phyloP scores from a whole-genome alignment of 2,888 invertebrate species.

The Lottia scabra region DNA sequence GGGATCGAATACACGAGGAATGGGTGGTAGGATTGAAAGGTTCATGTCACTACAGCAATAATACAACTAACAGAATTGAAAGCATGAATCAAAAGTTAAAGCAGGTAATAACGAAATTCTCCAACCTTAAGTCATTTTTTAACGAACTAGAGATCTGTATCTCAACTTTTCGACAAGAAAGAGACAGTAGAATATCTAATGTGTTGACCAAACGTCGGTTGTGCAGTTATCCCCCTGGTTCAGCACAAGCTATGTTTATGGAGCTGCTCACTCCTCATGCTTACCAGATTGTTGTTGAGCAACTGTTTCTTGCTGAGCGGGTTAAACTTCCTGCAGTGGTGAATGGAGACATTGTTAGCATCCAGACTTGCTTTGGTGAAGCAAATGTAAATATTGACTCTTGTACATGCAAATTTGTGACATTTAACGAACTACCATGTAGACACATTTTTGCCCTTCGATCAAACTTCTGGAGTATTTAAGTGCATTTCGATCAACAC shows the following conservation, averaged over 20 bases:
- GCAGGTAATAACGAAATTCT: not conserved
- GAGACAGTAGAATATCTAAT: not conserved
- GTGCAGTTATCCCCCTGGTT: not conserved
- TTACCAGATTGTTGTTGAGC: constrained; percentile 9
- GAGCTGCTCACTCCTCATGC: constrained; percentile 19
- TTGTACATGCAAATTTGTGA: constrained; percentile 16
- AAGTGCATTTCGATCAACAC: not conserved
- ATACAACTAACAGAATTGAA: not conserved
- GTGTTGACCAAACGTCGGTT: not conserved
- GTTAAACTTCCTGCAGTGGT: not conserved
- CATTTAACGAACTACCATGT: constrained; percentile 20
- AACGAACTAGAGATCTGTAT: not conserved
- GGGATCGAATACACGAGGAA: not conserved
- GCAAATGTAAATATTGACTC: not conserved
- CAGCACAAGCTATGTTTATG: not conserved
- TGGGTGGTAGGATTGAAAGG: not conserved
- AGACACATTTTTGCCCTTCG: constrained; percentile 20
- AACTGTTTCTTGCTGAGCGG: not conserved
- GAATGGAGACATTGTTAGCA: not conserved
- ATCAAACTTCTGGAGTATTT: not conserved
- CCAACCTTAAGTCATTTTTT: not conserved
- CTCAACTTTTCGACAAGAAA: not conserved
- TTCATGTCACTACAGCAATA: not conserved
- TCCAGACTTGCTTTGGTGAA: not conserved
- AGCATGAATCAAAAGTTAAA: not conserved